Evolutionary conservation across 2,888 invertebrate species (phyloP).

Genomic region (Platypus cylindrus): DNA sequence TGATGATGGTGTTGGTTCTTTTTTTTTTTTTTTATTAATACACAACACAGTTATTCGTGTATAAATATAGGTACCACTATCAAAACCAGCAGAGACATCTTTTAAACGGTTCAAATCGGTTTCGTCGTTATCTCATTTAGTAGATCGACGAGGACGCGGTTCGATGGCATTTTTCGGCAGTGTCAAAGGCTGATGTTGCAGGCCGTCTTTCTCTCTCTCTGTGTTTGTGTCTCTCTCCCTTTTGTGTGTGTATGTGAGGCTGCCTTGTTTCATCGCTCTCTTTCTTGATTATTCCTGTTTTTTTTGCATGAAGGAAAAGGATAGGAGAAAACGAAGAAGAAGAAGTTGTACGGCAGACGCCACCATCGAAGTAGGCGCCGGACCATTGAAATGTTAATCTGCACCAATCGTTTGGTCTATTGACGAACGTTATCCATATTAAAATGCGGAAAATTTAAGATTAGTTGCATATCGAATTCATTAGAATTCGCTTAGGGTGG

Average conservation of each 20-base stretch:
- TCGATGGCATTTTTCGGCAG: slow-evolving; percentile 28
- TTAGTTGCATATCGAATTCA: no score
- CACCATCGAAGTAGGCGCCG: slow-evolving; percentile 22
- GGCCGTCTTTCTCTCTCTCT: slow-evolving; percentile 26
- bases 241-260: no score
- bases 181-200: slow-evolving; percentile 30
- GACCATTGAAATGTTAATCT: slow-evolving; percentile 6
- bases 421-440: no score
- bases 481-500: no score
- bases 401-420: slow-evolving; percentile 12
- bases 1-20: no score
- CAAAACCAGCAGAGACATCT: slow-evolving; percentile 8
- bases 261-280: no score
- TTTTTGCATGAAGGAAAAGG: no score
- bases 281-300: no score
- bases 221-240: slow-evolving; percentile 15
- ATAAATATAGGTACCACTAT: slow-evolving; percentile 2
- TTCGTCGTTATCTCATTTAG: slow-evolving; percentile 13
- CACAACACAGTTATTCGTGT: no score
- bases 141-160: slow-evolving; percentile 16
- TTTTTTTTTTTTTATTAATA: no score
- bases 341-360: slow-evolving; percentile 24
- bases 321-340: no score
- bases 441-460: no score
- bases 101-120: slow-evolving; percentile 13